Evolutionary conservation across 2,888 invertebrate genomes (phyloP).

Genomic region (Balanococcus diminutus): DNA sequence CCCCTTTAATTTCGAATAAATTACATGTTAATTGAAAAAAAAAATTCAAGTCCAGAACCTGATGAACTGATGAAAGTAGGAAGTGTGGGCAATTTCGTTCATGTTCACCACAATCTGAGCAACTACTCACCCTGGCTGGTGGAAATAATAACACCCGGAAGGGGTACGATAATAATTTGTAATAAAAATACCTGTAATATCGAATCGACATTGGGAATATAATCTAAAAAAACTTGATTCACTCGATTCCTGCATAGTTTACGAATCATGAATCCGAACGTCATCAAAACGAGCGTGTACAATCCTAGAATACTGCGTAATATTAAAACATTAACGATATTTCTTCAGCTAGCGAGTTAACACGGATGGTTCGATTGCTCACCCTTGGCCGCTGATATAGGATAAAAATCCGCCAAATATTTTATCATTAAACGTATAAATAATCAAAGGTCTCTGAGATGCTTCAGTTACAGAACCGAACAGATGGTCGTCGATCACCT

Average conservation of each 20-base stretch:
- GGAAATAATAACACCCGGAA: too few species aligned
- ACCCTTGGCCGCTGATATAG: conserved; percentile 93
- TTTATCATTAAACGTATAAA: conserved; percentile 94
- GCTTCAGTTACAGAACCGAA: not conserved
- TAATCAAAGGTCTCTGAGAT: conserved; percentile 58
- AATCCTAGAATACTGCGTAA: conserved; percentile 55
- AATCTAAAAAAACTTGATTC: conserved; percentile 56
- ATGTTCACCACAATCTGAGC: too few species aligned
- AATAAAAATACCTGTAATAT: conserved; percentile 60
- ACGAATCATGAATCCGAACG: conserved; percentile 54
- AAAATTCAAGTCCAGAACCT: too few species aligned
- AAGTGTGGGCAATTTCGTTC: too few species aligned
- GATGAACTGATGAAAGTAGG: too few species aligned
- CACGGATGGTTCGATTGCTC: conserved; percentile 61
- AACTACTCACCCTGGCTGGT: too few species aligned
- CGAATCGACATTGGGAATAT: conserved; percentile 59
- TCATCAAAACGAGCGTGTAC: conserved; percentile 52
- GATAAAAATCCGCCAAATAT: conserved; percentile 86
- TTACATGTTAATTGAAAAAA: too few species aligned
- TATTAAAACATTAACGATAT: not conserved
- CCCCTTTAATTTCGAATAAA: too few species aligned
- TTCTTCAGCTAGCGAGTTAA: not conserved
- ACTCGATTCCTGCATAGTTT: conserved; percentile 19
- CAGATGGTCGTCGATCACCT: not conserved
- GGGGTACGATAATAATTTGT: not conserved